phyloP scores from a whole-genome alignment of 1,140 invertebrate genomes.

The Trichogramma pretiosum region DNA sequence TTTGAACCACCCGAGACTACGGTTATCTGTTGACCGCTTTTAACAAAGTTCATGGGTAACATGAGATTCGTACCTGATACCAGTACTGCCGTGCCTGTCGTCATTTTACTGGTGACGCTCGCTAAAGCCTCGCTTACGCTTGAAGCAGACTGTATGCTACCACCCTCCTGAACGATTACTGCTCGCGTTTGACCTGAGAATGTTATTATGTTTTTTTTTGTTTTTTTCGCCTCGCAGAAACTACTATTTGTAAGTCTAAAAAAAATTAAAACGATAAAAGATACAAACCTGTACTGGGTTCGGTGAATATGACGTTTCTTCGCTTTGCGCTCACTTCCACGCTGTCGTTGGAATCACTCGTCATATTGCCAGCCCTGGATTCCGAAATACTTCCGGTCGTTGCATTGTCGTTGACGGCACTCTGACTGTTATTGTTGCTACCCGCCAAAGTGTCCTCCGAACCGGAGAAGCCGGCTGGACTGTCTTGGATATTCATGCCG shows the following conservation, averaged over 20 bases:
- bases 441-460: slow-evolving; percentile 33
- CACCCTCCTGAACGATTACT: slow-evolving; percentile 47
- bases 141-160: too few relatives aligned
- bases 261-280: too few relatives aligned
- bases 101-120: slow-evolving; percentile 40
- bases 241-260: too few relatives aligned
- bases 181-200: slow-evolving; percentile 34
- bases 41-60: slow-evolving; percentile 59
- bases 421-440: slow-evolving; percentile 21
- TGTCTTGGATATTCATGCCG: slow-evolving; percentile 43
- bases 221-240: background rate
- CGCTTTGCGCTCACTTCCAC: slow-evolving; percentile 32
- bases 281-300: slow-evolving; percentile 24
- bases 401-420: slow-evolving; percentile 13
- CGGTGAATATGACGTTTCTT: slow-evolving; percentile 37
- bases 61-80: slow-evolving; percentile 60
- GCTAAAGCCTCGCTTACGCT: slow-evolving; percentile 46
- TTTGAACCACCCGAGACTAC: slow-evolving; percentile 62
- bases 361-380: slow-evolving; percentile 21
- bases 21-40: slow-evolving; percentile 60
- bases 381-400: background rate
- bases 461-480: slow-evolving; percentile 32
- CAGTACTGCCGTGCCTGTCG: slow-evolving; percentile 47
- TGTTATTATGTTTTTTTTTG: background rate
- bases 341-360: slow-evolving; percentile 35